Conservation (phyloP, 2,888 invertebrate species). For the Cryptocheilus praepositus region DNA sequence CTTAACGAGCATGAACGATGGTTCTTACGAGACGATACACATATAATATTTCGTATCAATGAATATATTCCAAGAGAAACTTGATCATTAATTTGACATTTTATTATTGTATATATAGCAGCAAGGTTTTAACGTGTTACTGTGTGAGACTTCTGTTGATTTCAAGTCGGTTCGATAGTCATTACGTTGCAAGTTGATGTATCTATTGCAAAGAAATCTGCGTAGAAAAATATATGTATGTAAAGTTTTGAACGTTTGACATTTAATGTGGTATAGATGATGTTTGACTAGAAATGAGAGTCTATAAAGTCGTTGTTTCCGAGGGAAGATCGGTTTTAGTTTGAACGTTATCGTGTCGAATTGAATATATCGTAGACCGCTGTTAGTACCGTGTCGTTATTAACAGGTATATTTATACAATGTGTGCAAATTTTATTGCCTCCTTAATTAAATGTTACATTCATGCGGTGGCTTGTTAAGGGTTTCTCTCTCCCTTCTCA, state of each 20-base stretch:
- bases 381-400: conserved; percentile 44
- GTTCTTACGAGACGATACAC: too few species aligned
- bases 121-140: too few species aligned
- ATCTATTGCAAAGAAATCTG: too few species aligned
- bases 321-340: too few species aligned
- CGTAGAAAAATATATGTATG: conserved; percentile 30
- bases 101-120: too few species aligned
- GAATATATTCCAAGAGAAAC: too few species aligned
- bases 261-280: conserved; percentile 12
- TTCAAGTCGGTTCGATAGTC: too few species aligned
- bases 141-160: too few species aligned
- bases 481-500: conserved; percentile 47
- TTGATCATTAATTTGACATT: too few species aligned
- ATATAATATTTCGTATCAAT: too few species aligned
- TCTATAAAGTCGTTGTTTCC: conserved; percentile 12
- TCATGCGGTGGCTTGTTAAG: conserved; percentile 63
- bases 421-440: conserved; percentile 58
- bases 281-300: conserved; percentile 52
- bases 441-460: conserved; percentile 58
- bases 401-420: conserved; percentile 67
- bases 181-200: too few species aligned
- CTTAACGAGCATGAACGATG: too few species aligned
- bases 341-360: neutral
- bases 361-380: conserved; percentile 7
- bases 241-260: conserved; percentile 43